Percentiles rank a stretch among this genome's conserved stretches.
phyloP scores from a whole-genome alignment of 2,797 vertebrate genomes.

The Avahi laniger region DNA sequence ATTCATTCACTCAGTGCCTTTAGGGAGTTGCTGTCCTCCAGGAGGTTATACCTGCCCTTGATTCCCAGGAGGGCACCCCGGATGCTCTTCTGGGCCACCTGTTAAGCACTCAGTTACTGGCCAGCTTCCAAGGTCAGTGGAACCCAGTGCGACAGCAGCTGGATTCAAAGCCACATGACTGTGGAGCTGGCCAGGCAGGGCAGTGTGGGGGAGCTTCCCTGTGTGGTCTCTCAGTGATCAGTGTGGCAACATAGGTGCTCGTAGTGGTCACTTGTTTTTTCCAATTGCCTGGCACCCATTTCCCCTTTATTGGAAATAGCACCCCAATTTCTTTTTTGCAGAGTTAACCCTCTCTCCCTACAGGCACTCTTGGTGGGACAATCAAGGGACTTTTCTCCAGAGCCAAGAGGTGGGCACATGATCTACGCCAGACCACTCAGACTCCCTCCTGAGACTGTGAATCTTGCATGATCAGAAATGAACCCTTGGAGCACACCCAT shows the following conservation, averaged over 20 bases:
- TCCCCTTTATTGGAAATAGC: neutral
- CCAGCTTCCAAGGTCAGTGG: neutral
- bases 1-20: neutral
- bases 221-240: too few species aligned
- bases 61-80: neutral
- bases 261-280: neutral
- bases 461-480: neutral
- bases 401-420: neutral
- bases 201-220: accelerated
- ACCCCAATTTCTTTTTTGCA: neutral
- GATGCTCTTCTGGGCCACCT: neutral
- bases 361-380: neutral
- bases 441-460: neutral
- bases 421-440: neutral
- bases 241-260: neutral
- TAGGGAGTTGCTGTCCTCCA: neutral
- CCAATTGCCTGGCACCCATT: neutral
- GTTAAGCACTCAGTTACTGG: neutral
- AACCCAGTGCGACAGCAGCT: too few species aligned
- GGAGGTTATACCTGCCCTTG: neutral
- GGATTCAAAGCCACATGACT: neutral
- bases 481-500: neutral
- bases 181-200: neutral
- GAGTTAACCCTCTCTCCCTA: neutral
- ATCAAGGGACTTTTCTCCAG: neutral